These are phyloP conservation scores for Ornithorhynchus anatinus DNA, from an alignment of 2,113 vertebrate species.

Conservation along the genomic window DNA sequence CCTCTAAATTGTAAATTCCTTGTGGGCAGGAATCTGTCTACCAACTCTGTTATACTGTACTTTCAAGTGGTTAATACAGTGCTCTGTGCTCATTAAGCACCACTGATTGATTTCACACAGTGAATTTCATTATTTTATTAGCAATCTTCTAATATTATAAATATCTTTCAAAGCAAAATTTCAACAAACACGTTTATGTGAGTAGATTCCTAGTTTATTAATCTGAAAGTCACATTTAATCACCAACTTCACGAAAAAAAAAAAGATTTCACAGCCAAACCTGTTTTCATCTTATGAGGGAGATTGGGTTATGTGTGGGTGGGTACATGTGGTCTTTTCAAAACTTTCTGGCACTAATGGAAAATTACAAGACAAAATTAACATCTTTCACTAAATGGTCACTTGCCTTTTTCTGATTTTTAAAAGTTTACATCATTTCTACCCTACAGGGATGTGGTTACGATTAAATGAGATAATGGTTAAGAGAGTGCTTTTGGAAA, in stretches of 20 bases:
- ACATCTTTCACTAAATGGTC: too few species aligned
- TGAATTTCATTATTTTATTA: conserved; percentile 25
- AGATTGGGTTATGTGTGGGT: neutral
- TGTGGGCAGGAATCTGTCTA: too few species aligned
- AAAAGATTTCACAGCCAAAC: conserved; percentile 4
- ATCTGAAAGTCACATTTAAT: conserved; percentile 29
- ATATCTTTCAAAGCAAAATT: conserved; percentile 26
- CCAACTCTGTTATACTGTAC: too few species aligned
- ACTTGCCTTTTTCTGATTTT: too few species aligned
- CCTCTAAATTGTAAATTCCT: too few species aligned
- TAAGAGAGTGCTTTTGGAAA: too few species aligned
- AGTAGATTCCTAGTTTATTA: conserved; percentile 31
- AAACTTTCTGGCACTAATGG: conserved; percentile 12
- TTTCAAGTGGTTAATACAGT: too few species aligned
- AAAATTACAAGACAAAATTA: neutral
- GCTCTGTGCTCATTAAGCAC: too few species aligned
- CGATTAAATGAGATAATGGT: too few species aligned
- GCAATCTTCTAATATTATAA: conserved; percentile 28
- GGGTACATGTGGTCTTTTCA: neutral
- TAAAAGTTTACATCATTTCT: too few species aligned
- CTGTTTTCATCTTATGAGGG: conserved; percentile 22
- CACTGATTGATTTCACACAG: conserved; percentile 13
- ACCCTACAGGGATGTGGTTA: too few species aligned
- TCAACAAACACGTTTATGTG: neutral
- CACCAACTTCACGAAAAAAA: neutral